phyloP scores from a whole-genome alignment of 2,113 vertebrate genomes.

The Xiphias gladius region DNA sequence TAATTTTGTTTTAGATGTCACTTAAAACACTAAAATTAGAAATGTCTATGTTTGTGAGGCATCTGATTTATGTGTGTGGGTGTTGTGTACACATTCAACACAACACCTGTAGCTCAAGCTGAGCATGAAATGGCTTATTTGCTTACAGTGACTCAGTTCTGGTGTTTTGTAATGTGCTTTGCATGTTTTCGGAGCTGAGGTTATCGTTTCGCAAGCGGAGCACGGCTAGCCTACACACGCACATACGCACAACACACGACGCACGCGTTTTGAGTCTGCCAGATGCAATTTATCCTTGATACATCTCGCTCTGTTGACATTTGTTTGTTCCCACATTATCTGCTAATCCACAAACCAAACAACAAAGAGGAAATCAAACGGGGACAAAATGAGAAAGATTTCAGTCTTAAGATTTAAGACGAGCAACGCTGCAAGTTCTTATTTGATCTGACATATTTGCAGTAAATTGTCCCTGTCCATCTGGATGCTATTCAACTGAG shows the following conservation, averaged over 20 bases:
- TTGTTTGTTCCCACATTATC: constrained; percentile 24
- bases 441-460: constrained; percentile 16
- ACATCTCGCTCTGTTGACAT: constrained; percentile 18
- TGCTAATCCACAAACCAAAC: constrained; percentile 25
- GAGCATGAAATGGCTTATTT: constrained; percentile 52
- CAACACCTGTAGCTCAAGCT: constrained; percentile 55
- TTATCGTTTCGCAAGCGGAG: constrained; percentile 40
- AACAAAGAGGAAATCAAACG: constrained; percentile 1
- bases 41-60: constrained; percentile 9
- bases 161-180: constrained; percentile 35
- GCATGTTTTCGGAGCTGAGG: constrained; percentile 48
- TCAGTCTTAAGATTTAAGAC: neutral
- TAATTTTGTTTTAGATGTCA: constrained; percentile 18
- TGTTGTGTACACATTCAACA: constrained; percentile 38
- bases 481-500: constrained; percentile 23
- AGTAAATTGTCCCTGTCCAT: constrained; percentile 5
- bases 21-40: constrained; percentile 21
- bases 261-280: neutral
- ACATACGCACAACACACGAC: neutral
- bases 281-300: constrained; percentile 14
- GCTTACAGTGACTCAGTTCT: constrained; percentile 2
- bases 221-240: neutral
- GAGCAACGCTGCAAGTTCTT: neutral
- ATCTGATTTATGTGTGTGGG: constrained; percentile 16
- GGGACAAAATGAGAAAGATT: neutral